Percentiles rank a stretch among this genome's conserved stretches.
Evolutionary conservation across 2,888 invertebrate species (phyloP).

Genomic region (Cerastis rubricosa): DNA sequence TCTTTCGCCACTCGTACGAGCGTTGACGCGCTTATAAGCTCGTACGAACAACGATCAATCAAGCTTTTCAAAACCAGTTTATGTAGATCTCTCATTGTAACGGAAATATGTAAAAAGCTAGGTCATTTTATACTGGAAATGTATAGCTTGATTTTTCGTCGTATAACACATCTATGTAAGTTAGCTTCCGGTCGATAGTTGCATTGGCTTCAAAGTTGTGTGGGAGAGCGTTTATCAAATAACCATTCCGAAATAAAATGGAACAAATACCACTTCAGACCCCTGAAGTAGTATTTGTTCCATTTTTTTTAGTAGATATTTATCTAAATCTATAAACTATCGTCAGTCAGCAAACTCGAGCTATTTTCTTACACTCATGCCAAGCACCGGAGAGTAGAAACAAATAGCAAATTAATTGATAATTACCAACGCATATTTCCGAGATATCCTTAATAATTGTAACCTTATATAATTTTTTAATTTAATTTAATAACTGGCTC

Average conservation of each 20-base stretch:
- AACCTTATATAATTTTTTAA: not conserved
- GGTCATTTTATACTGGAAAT: no score
- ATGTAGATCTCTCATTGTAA: no score
- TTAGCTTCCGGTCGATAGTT: not conserved
- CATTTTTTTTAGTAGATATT: not conserved
- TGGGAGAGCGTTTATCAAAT: not conserved
- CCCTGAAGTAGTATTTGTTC: not conserved
- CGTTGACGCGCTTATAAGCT: not conserved
- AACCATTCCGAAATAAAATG: not conserved
- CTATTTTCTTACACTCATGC: not conserved
- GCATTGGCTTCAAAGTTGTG: slow-evolving; percentile 4
- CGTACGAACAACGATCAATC: no score
- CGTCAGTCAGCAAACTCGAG: not conserved
- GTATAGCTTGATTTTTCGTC: no score
- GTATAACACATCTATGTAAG: not conserved
- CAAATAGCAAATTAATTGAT: not conserved
- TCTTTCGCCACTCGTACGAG: not conserved
- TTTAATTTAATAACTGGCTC: not conserved
- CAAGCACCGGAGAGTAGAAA: not conserved
- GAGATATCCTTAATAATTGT: not conserved
- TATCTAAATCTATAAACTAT: not conserved
- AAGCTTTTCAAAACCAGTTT: no score
- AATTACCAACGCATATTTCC: not conserved
- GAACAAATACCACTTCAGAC: slow-evolving; percentile 3
- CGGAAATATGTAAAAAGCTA: no score